phyloP scores from a whole-genome alignment of 2,113 vertebrate genomes.

The Holacanthus passer region DNA sequence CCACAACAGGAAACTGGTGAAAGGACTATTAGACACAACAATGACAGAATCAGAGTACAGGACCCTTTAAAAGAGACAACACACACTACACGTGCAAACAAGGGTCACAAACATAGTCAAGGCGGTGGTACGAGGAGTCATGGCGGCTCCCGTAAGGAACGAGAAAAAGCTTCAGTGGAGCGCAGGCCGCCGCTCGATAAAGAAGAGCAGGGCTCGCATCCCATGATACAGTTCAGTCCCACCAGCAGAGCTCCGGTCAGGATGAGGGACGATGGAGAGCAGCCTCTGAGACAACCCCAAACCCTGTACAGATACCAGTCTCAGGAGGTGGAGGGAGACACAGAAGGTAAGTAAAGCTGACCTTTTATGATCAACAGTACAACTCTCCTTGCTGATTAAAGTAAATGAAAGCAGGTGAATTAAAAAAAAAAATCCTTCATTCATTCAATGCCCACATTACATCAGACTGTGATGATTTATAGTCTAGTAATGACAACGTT shows the following conservation, averaged over 20 bases:
- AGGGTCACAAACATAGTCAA: conserved; percentile 45
- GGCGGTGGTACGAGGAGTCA: neutral
- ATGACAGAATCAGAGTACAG: conserved; percentile 47
- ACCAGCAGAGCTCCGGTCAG: conserved; percentile 76
- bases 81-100: conserved; percentile 22
- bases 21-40: conserved; percentile 42
- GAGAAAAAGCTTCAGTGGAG: conserved; percentile 32
- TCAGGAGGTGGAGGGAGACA: conserved; percentile 70
- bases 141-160: neutral
- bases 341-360: conserved; percentile 83
- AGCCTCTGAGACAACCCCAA: conserved; percentile 76
- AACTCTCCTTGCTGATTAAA: neutral
- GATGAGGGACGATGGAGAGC: conserved; percentile 73
- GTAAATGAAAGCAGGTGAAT: neutral
- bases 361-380: neutral
- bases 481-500: conserved; percentile 6
- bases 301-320: conserved; percentile 72
- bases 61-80: conserved; percentile 39
- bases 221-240: conserved; percentile 77
- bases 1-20: conserved; percentile 43
- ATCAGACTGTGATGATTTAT: conserved; percentile 18
- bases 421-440: conserved; percentile 24
- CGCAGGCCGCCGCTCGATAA: neutral
- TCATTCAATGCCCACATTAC: conserved; percentile 4
- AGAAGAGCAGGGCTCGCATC: conserved; percentile 44